Evolutionary conservation across 2,113 vertebrate species (phyloP).

Genomic region (Gnathonemus longibarbis): DNA sequence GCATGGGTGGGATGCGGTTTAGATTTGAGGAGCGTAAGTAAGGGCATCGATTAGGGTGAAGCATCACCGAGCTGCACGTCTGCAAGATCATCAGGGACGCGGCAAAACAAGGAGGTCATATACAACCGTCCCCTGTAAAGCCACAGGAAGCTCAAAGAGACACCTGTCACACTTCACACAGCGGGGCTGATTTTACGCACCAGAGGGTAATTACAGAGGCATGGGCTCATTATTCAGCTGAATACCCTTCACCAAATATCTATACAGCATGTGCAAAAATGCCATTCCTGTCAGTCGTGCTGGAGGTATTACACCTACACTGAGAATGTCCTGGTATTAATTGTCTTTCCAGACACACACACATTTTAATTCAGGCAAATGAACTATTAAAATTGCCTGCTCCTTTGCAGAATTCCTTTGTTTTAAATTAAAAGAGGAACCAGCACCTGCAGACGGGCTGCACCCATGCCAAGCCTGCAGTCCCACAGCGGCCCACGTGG

Average conservation of each 20-base stretch:
- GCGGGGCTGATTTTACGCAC: conserved; percentile 56
- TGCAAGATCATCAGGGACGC: not conserved
- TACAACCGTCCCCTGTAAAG: not conserved
- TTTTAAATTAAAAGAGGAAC: not conserved
- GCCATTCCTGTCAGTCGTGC: not conserved
- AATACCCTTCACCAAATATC: conserved; percentile 48
- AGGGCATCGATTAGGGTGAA: conserved; percentile 75
- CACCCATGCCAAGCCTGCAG: not conserved
- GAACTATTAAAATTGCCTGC: not conserved
- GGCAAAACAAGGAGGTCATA: not conserved
- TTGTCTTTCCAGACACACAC: not conserved
- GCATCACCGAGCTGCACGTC: not conserved
- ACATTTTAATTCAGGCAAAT: not conserved
- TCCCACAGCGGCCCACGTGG: not conserved
- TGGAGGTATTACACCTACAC: not conserved
- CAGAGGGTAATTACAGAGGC: conserved; percentile 66
- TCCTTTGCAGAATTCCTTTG: not conserved
- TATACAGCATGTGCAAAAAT: not conserved
- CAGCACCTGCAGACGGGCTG: not conserved
- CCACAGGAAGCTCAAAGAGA: conserved; percentile 17
- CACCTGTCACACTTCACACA: conserved; percentile 38
- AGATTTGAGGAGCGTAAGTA: conserved; percentile 40
- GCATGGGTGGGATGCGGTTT: not conserved
- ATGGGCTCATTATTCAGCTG: conserved; percentile 67
- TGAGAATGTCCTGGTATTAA: not conserved